Evolutionary conservation across 2,797 vertebrate genomes (phyloP).

Genomic region (Coendou prehensilis): DNA sequence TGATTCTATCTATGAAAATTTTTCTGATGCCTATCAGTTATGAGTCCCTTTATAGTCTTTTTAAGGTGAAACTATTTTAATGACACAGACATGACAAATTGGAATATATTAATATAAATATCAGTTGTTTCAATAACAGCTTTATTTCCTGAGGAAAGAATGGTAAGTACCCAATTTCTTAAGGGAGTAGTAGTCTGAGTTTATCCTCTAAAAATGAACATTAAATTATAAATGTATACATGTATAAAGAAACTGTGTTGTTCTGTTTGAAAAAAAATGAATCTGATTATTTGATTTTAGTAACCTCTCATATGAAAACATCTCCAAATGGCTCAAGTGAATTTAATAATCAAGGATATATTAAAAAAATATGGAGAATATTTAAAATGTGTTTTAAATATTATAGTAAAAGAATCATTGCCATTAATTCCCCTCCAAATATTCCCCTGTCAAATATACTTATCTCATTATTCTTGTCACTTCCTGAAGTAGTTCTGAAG

Average conservation of each 20-base stretch:
- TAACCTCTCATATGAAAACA: not conserved
- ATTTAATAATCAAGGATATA: not conserved
- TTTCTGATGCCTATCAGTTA: not conserved
- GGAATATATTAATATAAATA: not conserved
- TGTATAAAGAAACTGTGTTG: not conserved
- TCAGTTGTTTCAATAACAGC: not conserved
- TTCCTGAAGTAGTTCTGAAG: not conserved
- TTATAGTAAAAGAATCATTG: not conserved
- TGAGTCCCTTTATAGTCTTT: not conserved
- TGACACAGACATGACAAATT: not conserved
- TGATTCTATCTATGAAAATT: not conserved
- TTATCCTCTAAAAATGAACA: not conserved
- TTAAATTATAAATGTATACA: not conserved
- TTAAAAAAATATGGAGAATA: not conserved
- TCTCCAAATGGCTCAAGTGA: not conserved
- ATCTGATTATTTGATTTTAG: constrained; percentile 17
- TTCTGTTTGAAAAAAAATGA: not conserved
- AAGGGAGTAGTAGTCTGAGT: not conserved
- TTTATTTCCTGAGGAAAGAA: not conserved
- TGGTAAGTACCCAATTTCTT: not conserved
- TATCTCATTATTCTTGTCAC: not conserved
- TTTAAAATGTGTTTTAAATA: not conserved
- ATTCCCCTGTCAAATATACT: not conserved
- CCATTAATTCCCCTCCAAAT: not conserved
- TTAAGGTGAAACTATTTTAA: not conserved